Conservation (phyloP, 1,140 invertebrate species). For the Drosophila navojoa region DNA sequence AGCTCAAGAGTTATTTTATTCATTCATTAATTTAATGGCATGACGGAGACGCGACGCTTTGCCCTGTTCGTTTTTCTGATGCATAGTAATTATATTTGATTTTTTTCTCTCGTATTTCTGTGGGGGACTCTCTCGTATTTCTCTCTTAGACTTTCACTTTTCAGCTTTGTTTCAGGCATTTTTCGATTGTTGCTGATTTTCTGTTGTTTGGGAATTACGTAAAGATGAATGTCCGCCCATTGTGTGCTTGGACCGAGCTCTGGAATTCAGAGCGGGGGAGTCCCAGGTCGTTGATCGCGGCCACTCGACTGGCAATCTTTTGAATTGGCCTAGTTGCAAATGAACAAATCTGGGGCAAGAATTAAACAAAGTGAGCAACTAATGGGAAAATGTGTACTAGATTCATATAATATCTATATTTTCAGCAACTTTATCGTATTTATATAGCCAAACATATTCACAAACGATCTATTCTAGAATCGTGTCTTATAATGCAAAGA, state of each 20-base stretch:
- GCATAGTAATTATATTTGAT: conserved; percentile 65
- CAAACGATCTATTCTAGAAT: too few species aligned
- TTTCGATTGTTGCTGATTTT: conserved; percentile 47
- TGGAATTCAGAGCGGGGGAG: conserved; percentile 66
- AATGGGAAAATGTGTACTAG: not conserved
- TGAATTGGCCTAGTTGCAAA: not conserved
- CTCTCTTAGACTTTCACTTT: conserved; percentile 71
- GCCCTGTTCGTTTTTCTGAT: conserved; percentile 30
- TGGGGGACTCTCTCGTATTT: conserved; percentile 12
- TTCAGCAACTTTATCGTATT: too few species aligned
- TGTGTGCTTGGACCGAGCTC: conserved; percentile 55
- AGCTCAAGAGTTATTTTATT: conserved; percentile 50
- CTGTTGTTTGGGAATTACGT: conserved; percentile 59
- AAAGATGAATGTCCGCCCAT: conserved; percentile 78
- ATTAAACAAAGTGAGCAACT: not conserved
- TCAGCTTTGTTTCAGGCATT: conserved; percentile 75
- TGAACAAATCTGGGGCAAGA: conserved; percentile 1
- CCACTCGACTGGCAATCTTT: conserved; percentile 11
- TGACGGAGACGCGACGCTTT: conserved; percentile 24
- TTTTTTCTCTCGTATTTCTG: conserved; percentile 24
- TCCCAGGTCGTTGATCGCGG: conserved; percentile 55
- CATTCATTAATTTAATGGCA: conserved; percentile 67
- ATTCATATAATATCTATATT: not conserved
- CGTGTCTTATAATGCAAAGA: too few species aligned
- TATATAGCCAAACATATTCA: too few species aligned